Conservation (phyloP, 2,113 vertebrate genomes). For the Seriola rivoliana region DNA sequence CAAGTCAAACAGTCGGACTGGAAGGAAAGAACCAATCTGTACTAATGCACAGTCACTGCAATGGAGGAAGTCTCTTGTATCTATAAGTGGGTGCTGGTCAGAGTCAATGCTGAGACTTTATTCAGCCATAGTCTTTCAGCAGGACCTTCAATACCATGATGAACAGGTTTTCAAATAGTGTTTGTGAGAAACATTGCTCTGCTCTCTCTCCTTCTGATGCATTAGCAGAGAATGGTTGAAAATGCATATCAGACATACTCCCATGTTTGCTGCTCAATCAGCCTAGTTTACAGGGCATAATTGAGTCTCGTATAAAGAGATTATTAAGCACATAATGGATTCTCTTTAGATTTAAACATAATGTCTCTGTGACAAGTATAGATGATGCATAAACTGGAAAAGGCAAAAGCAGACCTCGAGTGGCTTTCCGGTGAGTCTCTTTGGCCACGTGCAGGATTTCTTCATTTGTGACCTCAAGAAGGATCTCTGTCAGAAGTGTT, state of each 20-base stretch:
- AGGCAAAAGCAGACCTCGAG: conserved; percentile 90
- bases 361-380: conserved; percentile 60
- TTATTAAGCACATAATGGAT: conserved; percentile 34
- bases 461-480: conserved; percentile 97
- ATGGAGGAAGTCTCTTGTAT: conserved; percentile 49
- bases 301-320: conserved; percentile 5
- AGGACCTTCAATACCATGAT: conserved; percentile 49
- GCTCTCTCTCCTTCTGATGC: conserved; percentile 68
- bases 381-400: conserved; percentile 65
- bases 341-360: conserved; percentile 61
- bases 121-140: conserved; percentile 61
- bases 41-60: conserved; percentile 80
- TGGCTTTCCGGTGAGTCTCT: conserved; percentile 96
- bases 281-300: conserved; percentile 45
- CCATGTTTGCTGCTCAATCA: conserved; percentile 45
- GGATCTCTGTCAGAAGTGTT: conserved; percentile 96
- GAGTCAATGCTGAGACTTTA: conserved; percentile 53
- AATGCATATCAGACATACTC: conserved; percentile 46
- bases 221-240: conserved; percentile 83
- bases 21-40: conserved; percentile 78
- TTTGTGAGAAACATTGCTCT: conserved; percentile 53
- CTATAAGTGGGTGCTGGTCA: conserved; percentile 50
- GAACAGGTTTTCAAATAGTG: conserved; percentile 46
- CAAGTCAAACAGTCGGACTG: conserved; percentile 78
- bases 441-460: conserved; percentile 95